A percentile compares a stretch with the other conserved stretches of the same genome.
Evolutionary conservation across 2,888 invertebrate genomes (phyloP).

Genomic region (Platycnemis pennipes): DNA sequence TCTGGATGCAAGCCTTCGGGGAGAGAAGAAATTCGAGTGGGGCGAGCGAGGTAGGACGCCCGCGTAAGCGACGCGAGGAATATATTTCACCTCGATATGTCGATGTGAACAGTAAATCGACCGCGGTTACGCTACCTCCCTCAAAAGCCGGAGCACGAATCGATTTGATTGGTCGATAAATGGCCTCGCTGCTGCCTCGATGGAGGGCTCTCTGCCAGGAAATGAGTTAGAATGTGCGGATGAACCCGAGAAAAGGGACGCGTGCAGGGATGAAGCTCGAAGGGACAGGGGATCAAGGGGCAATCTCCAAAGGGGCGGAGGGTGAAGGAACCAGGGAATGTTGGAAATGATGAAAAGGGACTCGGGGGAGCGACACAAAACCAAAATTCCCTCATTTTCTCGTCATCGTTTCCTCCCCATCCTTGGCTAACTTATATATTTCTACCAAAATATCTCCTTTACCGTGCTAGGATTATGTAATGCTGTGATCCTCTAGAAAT

Average conservation of each 20-base stretch:
- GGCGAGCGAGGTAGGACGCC: background rate
- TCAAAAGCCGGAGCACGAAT: background rate
- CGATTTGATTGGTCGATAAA: conserved; percentile 43
- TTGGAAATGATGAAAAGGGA: background rate
- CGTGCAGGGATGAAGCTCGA: background rate
- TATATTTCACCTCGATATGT: conserved; percentile 30
- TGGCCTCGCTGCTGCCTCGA: background rate
- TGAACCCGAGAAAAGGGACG: background rate
- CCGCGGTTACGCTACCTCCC: background rate
- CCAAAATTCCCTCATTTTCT: background rate
- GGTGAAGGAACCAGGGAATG: background rate
- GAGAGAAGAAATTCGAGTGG: background rate
- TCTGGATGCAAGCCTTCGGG: conserved; percentile 23
- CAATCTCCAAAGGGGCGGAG: background rate
- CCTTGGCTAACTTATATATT: too few species aligned
- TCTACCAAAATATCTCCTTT: too few species aligned
- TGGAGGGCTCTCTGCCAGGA: background rate
- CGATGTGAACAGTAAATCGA: conserved; percentile 44
- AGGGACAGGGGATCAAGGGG: background rate
- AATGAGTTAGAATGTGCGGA: background rate
- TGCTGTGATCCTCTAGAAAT: too few species aligned
- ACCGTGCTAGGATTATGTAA: too few species aligned
- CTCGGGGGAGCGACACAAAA: background rate
- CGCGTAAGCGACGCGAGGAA: background rate
- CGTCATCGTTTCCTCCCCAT: background rate